Percentiles rank a stretch among this genome's conserved stretches.
Evolutionary conservation across 92 coral and sea anemone species (phyloP).

Genomic region (Muricea muricata): DNA sequence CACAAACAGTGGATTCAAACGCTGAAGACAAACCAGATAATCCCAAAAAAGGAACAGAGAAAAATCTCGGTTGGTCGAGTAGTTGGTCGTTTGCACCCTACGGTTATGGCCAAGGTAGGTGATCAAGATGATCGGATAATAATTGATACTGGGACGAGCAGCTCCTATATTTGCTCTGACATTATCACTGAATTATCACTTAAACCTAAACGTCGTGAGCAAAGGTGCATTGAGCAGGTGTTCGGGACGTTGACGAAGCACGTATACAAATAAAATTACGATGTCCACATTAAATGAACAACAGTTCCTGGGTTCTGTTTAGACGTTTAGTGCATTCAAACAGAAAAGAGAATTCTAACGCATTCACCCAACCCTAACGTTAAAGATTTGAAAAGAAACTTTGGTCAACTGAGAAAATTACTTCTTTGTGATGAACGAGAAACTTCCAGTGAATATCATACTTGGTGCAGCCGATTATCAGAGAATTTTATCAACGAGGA

Average conservation of each 20-base stretch:
- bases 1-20: background rate
- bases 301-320: conserved; percentile 43
- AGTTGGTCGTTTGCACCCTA: conserved; percentile 48
- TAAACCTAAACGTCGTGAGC: conserved; percentile 40
- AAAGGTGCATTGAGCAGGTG: conserved; percentile 63
- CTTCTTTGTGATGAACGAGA: conserved; percentile 47
- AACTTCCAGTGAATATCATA: conserved; percentile 7
- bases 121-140: too few relatives aligned
- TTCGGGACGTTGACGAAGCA: conserved; percentile 44
- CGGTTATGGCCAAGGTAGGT: conserved; percentile 33
- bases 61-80: conserved; percentile 35
- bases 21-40: too few relatives aligned
- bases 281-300: conserved; percentile 31
- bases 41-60: background rate
- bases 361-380: conserved; percentile 38
- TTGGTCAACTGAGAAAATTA: conserved; percentile 27
- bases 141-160: conserved; percentile 63
- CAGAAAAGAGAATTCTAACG: conserved; percentile 18
- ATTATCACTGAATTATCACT: conserved; percentile 44
- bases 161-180: conserved; percentile 51
- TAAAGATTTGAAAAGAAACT: conserved; percentile 41
- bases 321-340: too few relatives aligned
- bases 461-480: conserved; percentile 66
- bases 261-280: conserved; percentile 49
- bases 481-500: conserved; percentile 63